These are phyloP conservation scores for Patella caerulea DNA, from an alignment of 2,888 invertebrate genomes.

Conservation along the genomic window DNA sequence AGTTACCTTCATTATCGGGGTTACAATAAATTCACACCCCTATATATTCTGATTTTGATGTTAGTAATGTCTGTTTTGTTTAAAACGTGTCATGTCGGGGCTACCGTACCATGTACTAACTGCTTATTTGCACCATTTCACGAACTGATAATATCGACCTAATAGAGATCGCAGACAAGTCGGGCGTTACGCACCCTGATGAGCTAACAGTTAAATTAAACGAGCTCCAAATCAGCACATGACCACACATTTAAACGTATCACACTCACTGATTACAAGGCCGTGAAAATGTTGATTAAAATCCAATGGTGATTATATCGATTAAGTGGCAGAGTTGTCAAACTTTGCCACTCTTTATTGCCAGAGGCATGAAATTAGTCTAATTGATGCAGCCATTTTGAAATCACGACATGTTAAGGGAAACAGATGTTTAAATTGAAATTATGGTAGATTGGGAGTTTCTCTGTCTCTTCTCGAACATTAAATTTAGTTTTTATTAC, in stretches of 20 bases:
- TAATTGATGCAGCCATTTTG: slow-evolving; percentile 10
- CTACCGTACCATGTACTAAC: not conserved
- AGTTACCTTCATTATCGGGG: too few relatives aligned
- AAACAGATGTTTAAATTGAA: slow-evolving; percentile 3
- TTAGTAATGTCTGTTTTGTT: slow-evolving; percentile 1
- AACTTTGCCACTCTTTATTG: slow-evolving; percentile 10
- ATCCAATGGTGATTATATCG: slow-evolving; percentile 4
- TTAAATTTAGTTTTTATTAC: too few relatives aligned
- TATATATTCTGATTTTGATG: too few relatives aligned
- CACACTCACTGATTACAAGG: slow-evolving; percentile 6
- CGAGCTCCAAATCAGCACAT: not conserved
- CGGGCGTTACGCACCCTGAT: not conserved
- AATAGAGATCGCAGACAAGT: not conserved
- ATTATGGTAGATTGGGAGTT: too few relatives aligned
- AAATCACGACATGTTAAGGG: not conserved
- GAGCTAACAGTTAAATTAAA: slow-evolving; percentile 2
- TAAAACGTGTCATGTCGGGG: not conserved
- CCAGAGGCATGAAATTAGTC: slow-evolving; percentile 4
- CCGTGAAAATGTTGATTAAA: slow-evolving; percentile 7
- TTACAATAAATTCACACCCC: too few relatives aligned
- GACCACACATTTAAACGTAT: not conserved
- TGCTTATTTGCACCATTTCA: not conserved
- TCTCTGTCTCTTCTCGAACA: too few relatives aligned
- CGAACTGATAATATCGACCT: not conserved
- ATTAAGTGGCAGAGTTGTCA: slow-evolving; percentile 13